Conservation (phyloP, 2,113 vertebrate genomes). For the Gadus macrocephalus region DNA sequence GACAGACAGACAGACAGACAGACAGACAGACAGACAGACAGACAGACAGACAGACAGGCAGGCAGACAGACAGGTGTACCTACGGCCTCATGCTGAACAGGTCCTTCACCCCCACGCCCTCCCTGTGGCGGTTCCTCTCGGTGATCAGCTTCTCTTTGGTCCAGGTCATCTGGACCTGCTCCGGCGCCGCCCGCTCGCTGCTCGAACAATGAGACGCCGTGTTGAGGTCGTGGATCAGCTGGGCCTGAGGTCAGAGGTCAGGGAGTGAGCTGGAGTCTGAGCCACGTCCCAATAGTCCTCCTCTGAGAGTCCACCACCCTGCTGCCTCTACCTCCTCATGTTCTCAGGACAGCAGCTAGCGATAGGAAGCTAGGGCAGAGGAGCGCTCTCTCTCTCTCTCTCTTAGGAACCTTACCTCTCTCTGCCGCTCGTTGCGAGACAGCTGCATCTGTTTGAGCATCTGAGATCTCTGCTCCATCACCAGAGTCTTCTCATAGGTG, state of each 20-base stretch:
- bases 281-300: no score
- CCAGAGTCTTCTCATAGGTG: constrained; percentile 92
- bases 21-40: no score
- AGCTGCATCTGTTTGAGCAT: constrained; percentile 97
- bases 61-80: constrained; percentile 57
- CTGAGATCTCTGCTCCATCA: constrained; percentile 96
- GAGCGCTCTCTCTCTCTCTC: neutral
- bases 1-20: no score
- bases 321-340: neutral
- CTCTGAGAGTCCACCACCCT: neutral
- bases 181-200: constrained; percentile 59
- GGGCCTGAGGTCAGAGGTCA: constrained; percentile 69
- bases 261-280: no score
- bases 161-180: constrained; percentile 95
- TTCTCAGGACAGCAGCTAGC: neutral
- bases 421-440: constrained; percentile 85
- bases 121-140: constrained; percentile 80
- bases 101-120: constrained; percentile 79
- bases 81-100: constrained; percentile 95
- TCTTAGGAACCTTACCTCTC: constrained; percentile 76
- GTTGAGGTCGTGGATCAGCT: constrained; percentile 89
- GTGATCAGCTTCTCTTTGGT: constrained; percentile 87
- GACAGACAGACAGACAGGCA: no score
- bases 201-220: constrained; percentile 73
- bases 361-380: neutral